Base-by-base conservation (phyloP, 2,888 invertebrate species). In the Trichopoda pennipes region DNA sequence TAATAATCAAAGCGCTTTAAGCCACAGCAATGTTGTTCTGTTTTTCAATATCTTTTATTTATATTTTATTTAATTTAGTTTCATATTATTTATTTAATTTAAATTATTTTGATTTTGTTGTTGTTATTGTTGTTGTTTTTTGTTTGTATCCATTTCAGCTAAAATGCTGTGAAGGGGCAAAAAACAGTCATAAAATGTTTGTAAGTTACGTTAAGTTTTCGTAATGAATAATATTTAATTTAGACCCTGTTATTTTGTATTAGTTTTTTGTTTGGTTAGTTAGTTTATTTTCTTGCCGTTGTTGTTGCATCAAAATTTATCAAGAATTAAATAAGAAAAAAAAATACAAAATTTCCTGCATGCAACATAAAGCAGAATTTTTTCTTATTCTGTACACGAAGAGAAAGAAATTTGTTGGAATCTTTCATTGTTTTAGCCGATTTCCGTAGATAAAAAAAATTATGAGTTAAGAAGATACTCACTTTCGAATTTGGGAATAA, bases 151-250 rank as follows among this genome's bases (percentile, higher is more conserved):
- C 16, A n/a, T 73, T 44, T 51, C 12, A 56, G 32, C 23, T 53
- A 44, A 63, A 32, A 21, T 47, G 16, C 42, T 49, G 51, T 19
- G 42, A 44, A 61, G 75, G 68, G 76, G 68, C 19, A 47, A 44
- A 42, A 70, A 56, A 55, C 47, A 69, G 28, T 38, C 58, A 68
- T 64, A 61, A 68, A 60, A 42, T 76, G 68, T 35, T 64, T 70
- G 14, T 51, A 61, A 76, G 53, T 76, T 81, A 68, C 72, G 19
- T 73, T 63, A 56, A 61, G 28, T 61, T 68, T 61, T 38, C 44
- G 68, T 66, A 81, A 81, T 77, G 76, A 81, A 77, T 77, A 72
- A 69, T 77, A 81, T 81, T 81, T 63, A 75, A 80, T 75, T 80
- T 70, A 28, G 55, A 68, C 38, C 35, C 19, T 51, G 55, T 35